Evolutionary conservation across 23 tunicate genomes (phyloP), one percentile per base, ranked within the genome.

Genomic region (Diplosoma virens): DNA sequence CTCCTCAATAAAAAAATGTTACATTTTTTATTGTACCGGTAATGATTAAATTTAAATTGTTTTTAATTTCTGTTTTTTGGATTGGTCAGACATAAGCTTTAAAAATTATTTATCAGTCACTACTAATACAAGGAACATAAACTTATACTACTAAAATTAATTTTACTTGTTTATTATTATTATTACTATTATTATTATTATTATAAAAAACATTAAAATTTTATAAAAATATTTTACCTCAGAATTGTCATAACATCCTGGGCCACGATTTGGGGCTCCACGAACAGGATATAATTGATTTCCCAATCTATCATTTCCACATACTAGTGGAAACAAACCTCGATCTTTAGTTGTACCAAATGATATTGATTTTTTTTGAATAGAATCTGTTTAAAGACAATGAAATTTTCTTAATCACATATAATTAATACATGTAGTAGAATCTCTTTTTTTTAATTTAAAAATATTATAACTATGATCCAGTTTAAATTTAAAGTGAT

Each of bases 241-340:
- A 9, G 96, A 88, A 71, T 89, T 89, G 76, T 89, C 69, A 59
- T 89, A 89, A 28, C 81, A 70, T 1, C 96, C 96, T n/a, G 96
- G 96, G 1, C 96, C 96, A 29, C 96, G 54, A 32, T 82, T 82
- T 3, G 96, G 96, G 18, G 96, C 83, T 0, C 96, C 96, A 29
- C 79, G 54, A 1, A 89, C 59, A 0, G 96, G 88, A 53, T 76
- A 67, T 28, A 89, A 30, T 78, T 89, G 88, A 77, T 89, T 89
- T 47, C 96, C 96, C 16, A 76, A 65, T 34, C 96, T 26, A 63
- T 89, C 96, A 34, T 88, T 88, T 7, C 84, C 96, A 52, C 96
- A 89, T 45, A 81, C 53, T 28, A 77, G 83, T 3, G 96, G 96
- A 63, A 89, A 89, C 24, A 82, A 61, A 25, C 96, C 96, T 66